Base-by-base conservation (phyloP, 23 tunicate species). In the Aplidium turbinatum region DNA sequence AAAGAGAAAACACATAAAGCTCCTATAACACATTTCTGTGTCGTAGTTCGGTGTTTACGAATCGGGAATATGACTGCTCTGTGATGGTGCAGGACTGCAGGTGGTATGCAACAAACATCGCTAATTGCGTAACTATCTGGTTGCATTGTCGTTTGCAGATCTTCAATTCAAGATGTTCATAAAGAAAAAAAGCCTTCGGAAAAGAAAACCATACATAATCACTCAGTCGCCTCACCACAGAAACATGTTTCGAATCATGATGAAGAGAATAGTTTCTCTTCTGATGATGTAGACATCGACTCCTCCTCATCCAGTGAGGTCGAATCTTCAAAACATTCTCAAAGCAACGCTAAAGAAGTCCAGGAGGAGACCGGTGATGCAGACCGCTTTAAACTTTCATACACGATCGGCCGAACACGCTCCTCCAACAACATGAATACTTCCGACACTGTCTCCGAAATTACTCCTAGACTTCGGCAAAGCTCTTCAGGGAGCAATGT, bases 251-350 rank as follows among this genome's bases (percentile, higher is more conserved):
- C n/a, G 4, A n/a, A 16, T 23, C 52, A 38, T 9, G 52, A 66
- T 4, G 51, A 66, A 11, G 70, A 66, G 26, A 39, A 51, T 25
- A 80, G 77, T 32, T 80, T 60, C 25, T 80, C 85, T 5, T 71
- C 87, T 7, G 78, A 72, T 16, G 72, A 63, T 7, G 84, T 30
- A 30, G 77, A 57, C 1, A 58, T 57, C 18, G 78, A 61, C 31
- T 81, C 87, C 52, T 47, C 79, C 5, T 72, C 87, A 31, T 72
- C 79, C 1, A 60, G 79, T 25, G 87, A 72, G 47, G 77, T 64
- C n/a, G 30, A 69, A 18, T 62, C 72, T 1, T 57, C 83, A 2
- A 80, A 69, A 69, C 56, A 48, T 18, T 48, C 27, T 18, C 11
- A 25, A 3, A 65, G 38, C 36, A 7, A 26, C 25, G 4, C 72